Conservation (phyloP, 23 tunicate species). For the Diplosoma virens region DNA sequence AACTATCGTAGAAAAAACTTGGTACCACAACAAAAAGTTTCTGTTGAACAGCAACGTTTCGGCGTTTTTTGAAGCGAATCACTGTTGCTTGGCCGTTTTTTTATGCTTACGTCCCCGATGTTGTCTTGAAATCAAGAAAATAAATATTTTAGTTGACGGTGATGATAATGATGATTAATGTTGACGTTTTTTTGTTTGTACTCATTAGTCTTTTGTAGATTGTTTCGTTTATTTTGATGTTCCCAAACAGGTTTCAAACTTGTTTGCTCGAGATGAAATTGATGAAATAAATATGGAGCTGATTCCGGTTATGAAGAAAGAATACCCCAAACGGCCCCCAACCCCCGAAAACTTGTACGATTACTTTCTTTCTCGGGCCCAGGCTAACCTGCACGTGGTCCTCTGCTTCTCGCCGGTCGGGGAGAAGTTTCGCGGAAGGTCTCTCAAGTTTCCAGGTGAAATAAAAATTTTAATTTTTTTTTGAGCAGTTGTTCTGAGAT, state of each 20-base stretch:
- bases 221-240: neutral
- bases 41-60: no score
- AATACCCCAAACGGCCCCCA: conserved; percentile 79
- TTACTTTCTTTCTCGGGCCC: conserved; percentile 67
- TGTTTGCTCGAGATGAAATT: conserved; percentile 79
- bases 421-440: conserved; percentile 65
- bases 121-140: no score
- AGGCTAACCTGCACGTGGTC: conserved; percentile 71
- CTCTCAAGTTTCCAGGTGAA: conserved; percentile 82
- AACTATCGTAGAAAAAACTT: no score
- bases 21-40: no score
- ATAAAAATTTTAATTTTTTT: no score
- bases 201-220: neutral
- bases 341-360: conserved; percentile 85
- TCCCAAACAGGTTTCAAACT: conserved; percentile 48
- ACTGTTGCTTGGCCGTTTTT: no score
- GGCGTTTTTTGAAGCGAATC: no score
- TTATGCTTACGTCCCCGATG: no score
- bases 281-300: conserved; percentile 75
- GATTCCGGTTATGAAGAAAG: conserved; percentile 73
- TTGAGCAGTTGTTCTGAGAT: no score
- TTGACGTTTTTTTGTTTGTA: no score
- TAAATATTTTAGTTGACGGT: no score
- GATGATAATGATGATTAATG: no score
- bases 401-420: conserved; percentile 89